A percentile compares a stretch with the other conserved stretches of the same genome.
phyloP scores from a whole-genome alignment of 2,888 invertebrate genomes.

The Tortricodes alternella region DNA sequence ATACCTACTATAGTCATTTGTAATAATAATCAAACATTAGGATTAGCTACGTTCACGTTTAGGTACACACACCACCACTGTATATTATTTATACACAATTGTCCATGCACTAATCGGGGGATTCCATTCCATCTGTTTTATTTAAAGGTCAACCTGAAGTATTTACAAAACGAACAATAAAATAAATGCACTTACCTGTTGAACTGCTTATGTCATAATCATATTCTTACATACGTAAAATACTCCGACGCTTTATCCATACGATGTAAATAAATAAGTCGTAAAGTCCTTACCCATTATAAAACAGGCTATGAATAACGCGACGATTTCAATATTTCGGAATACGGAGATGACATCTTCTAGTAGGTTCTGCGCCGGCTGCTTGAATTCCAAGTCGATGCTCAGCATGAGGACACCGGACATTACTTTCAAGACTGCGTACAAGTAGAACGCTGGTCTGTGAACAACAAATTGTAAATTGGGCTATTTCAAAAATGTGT shows the following conservation, averaged over 20 bases:
- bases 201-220: too few relatives aligned
- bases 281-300: constrained; percentile 82
- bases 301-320: constrained; percentile 88
- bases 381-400: constrained; percentile 89
- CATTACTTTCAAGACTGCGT: constrained; percentile 86
- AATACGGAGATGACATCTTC: constrained; percentile 86
- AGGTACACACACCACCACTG: background rate
- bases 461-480: background rate
- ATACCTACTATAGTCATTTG: too few relatives aligned
- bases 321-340: constrained; percentile 86
- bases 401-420: constrained; percentile 87
- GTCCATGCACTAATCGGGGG: background rate
- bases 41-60: too few relatives aligned
- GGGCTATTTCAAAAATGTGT: too few relatives aligned
- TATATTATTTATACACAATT: background rate
- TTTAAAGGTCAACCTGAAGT: background rate
- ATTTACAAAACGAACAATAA: too few relatives aligned
- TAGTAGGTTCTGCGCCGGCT: constrained; percentile 87
- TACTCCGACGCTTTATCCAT: too few relatives aligned
- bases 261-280: too few relatives aligned
- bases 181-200: background rate
- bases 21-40: too few relatives aligned
- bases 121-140: background rate
- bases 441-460: constrained; percentile 91
- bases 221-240: too few relatives aligned